Percentiles rank a stretch among this genome's conserved stretches.
phyloP scores from a whole-genome alignment of 2,113 vertebrate genomes.

The Hepsetus odoe region DNA sequence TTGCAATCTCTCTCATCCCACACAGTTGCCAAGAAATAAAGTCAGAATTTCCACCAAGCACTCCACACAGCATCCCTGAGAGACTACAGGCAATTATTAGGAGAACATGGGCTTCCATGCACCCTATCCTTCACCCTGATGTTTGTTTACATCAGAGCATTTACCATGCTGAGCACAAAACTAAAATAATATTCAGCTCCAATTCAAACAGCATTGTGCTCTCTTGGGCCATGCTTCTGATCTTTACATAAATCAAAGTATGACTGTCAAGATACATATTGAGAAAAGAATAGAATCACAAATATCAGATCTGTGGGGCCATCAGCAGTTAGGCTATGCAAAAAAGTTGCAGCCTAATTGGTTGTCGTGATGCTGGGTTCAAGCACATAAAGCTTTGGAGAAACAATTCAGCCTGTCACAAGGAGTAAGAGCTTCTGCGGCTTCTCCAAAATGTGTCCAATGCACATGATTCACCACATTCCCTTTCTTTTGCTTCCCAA shows the following conservation, averaged over 20 bases:
- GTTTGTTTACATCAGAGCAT: slow-evolving; percentile 56
- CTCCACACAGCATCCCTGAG: slow-evolving; percentile 60
- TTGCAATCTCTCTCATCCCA: slow-evolving; percentile 66
- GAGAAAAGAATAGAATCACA: not conserved
- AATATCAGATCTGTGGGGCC: not conserved
- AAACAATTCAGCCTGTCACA: slow-evolving; percentile 31
- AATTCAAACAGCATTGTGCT: slow-evolving; percentile 17
- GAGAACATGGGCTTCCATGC: slow-evolving; percentile 59
- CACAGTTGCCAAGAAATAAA: slow-evolving; percentile 58
- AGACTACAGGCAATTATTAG: slow-evolving; percentile 71
- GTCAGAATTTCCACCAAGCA: slow-evolving; percentile 63
- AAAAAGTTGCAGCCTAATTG: slow-evolving; percentile 46
- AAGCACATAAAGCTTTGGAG: slow-evolving; percentile 35
- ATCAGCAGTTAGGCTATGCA: slow-evolving; percentile 33
- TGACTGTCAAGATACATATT: not conserved
- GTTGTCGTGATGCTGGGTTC: slow-evolving; percentile 42
- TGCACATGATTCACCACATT: slow-evolving; percentile 1
- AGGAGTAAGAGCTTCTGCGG: slow-evolving; percentile 20
- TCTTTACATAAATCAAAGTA: slow-evolving; percentile 39
- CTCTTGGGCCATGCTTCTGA: slow-evolving; percentile 1
- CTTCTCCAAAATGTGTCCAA: not conserved
- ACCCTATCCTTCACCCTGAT: slow-evolving; percentile 42
- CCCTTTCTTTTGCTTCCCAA: not conserved
- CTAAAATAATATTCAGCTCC: slow-evolving; percentile 44
- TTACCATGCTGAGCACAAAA: slow-evolving; percentile 22